Evolutionary conservation across 2,113 vertebrate genomes (phyloP).

Genomic region (Toxotes jaculatrix): DNA sequence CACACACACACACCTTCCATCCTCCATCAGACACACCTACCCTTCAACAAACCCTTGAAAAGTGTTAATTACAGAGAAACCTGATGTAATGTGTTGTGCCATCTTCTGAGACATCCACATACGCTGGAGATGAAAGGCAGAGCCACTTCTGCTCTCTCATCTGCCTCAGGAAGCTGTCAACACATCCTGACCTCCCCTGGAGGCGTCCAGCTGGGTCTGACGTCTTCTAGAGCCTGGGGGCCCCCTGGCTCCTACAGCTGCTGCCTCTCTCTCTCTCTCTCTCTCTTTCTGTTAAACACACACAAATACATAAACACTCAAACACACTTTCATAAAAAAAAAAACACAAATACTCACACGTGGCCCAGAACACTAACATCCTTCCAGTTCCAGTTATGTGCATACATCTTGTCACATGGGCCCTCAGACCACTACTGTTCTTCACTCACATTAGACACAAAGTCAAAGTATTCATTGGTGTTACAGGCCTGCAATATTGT

Average conservation of each 20-base stretch:
- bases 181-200: slow-evolving; percentile 71
- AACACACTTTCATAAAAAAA: neutral
- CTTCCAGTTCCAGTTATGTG: neutral
- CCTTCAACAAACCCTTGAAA: slow-evolving; percentile 60
- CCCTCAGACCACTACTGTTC: slow-evolving; percentile 11
- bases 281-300: slow-evolving; percentile 32
- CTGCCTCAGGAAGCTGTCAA: slow-evolving; percentile 70
- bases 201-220: slow-evolving; percentile 77
- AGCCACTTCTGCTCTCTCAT: slow-evolving; percentile 61
- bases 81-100: slow-evolving; percentile 54
- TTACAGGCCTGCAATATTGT: slow-evolving; percentile 19
- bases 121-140: slow-evolving; percentile 48
- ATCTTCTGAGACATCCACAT: slow-evolving; percentile 57
- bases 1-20: slow-evolving; percentile 1
- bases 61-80: slow-evolving; percentile 69
- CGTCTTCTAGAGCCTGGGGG: slow-evolving; percentile 57
- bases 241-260: slow-evolving; percentile 64
- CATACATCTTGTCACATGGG: slow-evolving; percentile 7
- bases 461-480: slow-evolving; percentile 43
- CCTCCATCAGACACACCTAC: slow-evolving; percentile 36
- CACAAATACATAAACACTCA: slow-evolving; percentile 39
- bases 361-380: slow-evolving; percentile 5
- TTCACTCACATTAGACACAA: slow-evolving; percentile 34
- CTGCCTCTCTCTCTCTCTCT: slow-evolving; percentile 57
- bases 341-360: slow-evolving; percentile 22